A percentile compares a stretch with the other conserved stretches of the same genome.
These are phyloP conservation scores for Fundulus diaphanus DNA, from an alignment of 2,797 vertebrate genomes.

Conservation along the genomic window DNA sequence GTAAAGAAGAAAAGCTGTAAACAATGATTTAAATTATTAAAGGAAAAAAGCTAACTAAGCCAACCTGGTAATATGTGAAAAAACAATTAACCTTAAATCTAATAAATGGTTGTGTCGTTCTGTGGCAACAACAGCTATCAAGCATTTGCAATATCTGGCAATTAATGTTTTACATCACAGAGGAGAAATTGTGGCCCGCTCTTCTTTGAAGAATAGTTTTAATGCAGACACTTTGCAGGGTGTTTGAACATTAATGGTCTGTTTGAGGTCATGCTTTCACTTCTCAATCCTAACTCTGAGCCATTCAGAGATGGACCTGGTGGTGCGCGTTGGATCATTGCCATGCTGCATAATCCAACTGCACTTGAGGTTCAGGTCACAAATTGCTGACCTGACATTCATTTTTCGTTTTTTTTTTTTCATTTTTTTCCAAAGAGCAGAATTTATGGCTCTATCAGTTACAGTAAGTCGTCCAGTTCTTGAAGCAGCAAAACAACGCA, in stretches of 20 bases:
- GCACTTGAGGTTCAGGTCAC: not conserved
- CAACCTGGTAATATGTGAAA: not conserved
- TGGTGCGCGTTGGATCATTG: too few species aligned
- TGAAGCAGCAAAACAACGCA: too few species aligned
- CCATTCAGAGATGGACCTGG: not conserved
- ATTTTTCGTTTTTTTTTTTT: too few species aligned
- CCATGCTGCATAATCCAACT: too few species aligned
- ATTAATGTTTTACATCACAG: too few species aligned
- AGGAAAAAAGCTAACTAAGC: not conserved
- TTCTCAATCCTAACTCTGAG: not conserved
- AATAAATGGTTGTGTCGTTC: not conserved
- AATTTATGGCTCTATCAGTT: not conserved
- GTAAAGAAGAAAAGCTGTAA: not conserved
- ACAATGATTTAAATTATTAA: not conserved
- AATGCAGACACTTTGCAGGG: not conserved
- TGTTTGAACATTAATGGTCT: too few species aligned
- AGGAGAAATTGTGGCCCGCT: too few species aligned
- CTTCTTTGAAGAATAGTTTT: too few species aligned
- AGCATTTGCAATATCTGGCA: too few species aligned
- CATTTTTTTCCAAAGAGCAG: slow-evolving; percentile 1
- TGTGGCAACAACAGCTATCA: not conserved
- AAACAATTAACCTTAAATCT: not conserved
- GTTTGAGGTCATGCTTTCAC: too few species aligned
- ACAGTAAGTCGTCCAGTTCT: too few species aligned
- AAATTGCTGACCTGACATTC: not conserved